Percentiles rank a stretch among this genome's conserved stretches.
Conservation (phyloP, 2,888 invertebrate species). For the Blera fallax region DNA sequence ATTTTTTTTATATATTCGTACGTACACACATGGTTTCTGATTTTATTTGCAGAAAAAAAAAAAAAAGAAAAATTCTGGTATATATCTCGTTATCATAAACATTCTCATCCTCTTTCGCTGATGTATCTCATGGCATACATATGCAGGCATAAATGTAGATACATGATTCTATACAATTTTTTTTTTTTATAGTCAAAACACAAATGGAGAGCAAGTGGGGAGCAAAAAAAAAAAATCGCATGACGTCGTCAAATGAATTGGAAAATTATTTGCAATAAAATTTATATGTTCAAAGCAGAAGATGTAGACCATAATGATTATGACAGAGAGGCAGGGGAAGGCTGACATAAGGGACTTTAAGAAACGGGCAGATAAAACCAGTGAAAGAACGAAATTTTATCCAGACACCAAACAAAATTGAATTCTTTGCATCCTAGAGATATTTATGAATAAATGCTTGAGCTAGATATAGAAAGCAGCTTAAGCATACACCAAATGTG, state of each 20-base stretch:
- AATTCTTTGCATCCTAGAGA: not conserved
- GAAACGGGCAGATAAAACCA: not conserved
- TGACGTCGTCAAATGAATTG: constrained; percentile 51
- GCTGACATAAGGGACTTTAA: no score
- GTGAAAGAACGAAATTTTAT: not conserved
- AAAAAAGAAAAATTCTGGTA: no score
- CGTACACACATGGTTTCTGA: constrained; percentile 9
- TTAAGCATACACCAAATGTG: not conserved
- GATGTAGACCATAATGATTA: not conserved
- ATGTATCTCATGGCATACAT: not conserved
- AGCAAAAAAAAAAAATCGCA: not conserved
- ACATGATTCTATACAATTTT: not conserved
- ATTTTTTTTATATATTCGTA: not conserved
- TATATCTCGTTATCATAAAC: constrained; percentile 19
- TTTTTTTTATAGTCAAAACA: not conserved
- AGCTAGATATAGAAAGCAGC: not conserved
- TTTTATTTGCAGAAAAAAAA: constrained; percentile 5
- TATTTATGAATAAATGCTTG: constrained; percentile 12
- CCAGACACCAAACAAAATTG: not conserved
- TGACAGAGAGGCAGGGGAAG: not conserved
- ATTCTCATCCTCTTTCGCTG: not conserved
- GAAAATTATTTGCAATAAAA: constrained; percentile 57
- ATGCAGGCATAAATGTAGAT: not conserved
- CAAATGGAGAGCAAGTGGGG: not conserved
- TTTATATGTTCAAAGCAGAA: constrained; percentile 28